phyloP scores from a whole-genome alignment of 1,140 invertebrate genomes.

The Apocrypta bakeri region DNA sequence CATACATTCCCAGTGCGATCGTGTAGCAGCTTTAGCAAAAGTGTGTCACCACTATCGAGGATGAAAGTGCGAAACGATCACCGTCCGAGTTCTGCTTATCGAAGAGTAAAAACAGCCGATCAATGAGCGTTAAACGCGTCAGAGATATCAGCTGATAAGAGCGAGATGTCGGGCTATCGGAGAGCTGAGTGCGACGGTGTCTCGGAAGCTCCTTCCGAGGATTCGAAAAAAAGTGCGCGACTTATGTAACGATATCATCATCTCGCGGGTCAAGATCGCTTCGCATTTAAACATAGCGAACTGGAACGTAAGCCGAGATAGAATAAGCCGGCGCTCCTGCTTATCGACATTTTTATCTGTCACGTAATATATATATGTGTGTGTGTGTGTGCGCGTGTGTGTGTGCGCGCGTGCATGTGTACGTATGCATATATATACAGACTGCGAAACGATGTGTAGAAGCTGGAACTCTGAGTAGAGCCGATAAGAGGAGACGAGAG shows the following conservation, averaged over 20 bases:
- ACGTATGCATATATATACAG: too few species aligned
- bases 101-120: neutral
- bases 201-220: neutral
- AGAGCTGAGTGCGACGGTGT: neutral
- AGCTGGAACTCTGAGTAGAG: neutral
- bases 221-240: neutral
- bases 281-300: too few species aligned
- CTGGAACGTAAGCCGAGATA: too few species aligned
- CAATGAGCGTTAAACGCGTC: neutral
- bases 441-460: too few species aligned
- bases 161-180: neutral
- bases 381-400: too few species aligned
- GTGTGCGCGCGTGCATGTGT: too few species aligned
- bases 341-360: neutral
- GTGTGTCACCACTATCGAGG: too few species aligned
- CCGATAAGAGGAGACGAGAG: neutral
- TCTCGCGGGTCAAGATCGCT: neutral
- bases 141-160: neutral
- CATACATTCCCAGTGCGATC: too few species aligned
- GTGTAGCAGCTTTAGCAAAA: too few species aligned
- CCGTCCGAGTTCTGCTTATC: neutral
- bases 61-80: too few species aligned
- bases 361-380: too few species aligned
- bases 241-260: neutral
- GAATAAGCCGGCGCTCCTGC: neutral